Evolutionary conservation across 2,888 invertebrate species (phyloP).

Genomic region (Habrosyne pyritoides): DNA sequence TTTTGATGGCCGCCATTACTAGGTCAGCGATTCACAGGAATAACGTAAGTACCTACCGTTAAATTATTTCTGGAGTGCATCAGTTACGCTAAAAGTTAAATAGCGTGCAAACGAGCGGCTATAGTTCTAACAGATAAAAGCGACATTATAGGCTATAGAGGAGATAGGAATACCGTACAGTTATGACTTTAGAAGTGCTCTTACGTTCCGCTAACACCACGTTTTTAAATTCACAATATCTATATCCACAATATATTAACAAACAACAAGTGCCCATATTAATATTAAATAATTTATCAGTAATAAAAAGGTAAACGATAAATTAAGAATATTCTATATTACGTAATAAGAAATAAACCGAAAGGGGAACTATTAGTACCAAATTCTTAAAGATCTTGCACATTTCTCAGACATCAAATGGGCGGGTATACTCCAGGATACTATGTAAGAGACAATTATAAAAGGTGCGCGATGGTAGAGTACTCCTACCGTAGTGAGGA

Average conservation of each 20-base stretch:
- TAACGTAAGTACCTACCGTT: slow-evolving; percentile 39
- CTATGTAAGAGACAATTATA: background rate
- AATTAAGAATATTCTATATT: no score
- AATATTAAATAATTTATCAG: no score
- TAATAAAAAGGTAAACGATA: no score
- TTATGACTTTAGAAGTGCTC: background rate
- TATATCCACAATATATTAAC: no score
- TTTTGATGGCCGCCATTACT: slow-evolving; percentile 46
- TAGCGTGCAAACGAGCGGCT: background rate
- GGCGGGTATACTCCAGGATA: background rate
- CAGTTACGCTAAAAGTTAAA: slow-evolving; percentile 12
- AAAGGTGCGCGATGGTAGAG: no score
- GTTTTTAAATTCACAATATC: no score
- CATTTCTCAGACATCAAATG: background rate
- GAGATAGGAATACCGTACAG: background rate
- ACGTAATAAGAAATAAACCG: background rate
- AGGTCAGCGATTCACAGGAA: slow-evolving; percentile 49
- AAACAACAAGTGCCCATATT: no score
- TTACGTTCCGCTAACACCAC: no score
- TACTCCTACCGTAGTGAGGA: no score
- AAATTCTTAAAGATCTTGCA: background rate
- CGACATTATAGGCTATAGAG: background rate
- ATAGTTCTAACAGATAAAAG: background rate
- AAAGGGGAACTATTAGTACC: background rate
- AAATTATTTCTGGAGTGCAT: slow-evolving; percentile 53